Conservation (phyloP, 2,113 vertebrate genomes). For the Psilopsiagon aymara region DNA sequence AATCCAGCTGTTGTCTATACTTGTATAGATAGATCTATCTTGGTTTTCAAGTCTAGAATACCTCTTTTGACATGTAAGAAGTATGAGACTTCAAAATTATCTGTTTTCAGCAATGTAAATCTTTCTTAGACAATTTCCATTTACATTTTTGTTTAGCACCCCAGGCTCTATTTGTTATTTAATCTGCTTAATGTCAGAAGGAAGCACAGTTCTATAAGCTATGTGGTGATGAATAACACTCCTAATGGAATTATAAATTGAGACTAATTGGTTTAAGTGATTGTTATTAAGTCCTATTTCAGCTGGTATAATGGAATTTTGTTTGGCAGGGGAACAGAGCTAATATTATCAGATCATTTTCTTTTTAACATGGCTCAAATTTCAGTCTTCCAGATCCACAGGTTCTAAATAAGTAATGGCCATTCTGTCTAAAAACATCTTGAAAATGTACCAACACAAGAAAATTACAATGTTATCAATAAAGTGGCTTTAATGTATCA, state of each 20-base stretch:
- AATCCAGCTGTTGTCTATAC: not conserved
- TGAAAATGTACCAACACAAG: not conserved
- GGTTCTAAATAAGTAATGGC: conserved; percentile 40
- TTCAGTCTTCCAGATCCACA: conserved; percentile 41
- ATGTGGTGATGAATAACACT: conserved; percentile 68
- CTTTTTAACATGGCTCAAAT: conserved; percentile 66
- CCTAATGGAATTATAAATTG: conserved; percentile 78
- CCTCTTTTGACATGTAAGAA: not conserved
- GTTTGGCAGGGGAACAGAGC: conserved; percentile 73
- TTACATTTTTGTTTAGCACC: conserved; percentile 67
- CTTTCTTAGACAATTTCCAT: conserved; percentile 16
- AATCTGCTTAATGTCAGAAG: conserved; percentile 69
- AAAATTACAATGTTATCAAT: conserved; percentile 10
- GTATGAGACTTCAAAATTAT: conserved; percentile 4
- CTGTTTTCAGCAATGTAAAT: conserved; percentile 2
- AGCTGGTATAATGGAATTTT: conserved; percentile 77
- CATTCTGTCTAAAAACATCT: not conserved
- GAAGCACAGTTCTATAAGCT: conserved; percentile 49
- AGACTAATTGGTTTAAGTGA: conserved; percentile 80
- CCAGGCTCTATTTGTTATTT: conserved; percentile 68
- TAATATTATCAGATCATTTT: conserved; percentile 73
- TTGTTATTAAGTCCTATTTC: conserved; percentile 78
- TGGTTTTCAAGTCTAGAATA: not conserved
- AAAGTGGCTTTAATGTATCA: conserved; percentile 11
- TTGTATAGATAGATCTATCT: not conserved